Evolutionary conservation across 2,797 vertebrate species (phyloP).

Genomic region (Apogon hyalosoma): DNA sequence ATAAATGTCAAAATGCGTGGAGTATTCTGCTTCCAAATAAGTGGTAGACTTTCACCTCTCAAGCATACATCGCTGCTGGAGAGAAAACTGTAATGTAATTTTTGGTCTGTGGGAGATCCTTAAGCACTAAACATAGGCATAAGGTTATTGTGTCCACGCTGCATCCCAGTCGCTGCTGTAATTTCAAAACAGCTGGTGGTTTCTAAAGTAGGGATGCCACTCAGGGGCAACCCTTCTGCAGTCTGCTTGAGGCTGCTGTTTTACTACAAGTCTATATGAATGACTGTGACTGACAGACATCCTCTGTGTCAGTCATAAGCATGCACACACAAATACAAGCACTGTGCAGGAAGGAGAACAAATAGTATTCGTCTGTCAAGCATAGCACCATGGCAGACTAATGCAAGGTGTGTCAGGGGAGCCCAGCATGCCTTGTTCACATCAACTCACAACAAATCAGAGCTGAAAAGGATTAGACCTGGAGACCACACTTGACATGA

Average conservation of each 20-base stretch:
- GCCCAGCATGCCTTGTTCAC: conserved; percentile 32
- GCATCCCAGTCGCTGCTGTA: background rate
- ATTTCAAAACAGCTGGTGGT: conserved; percentile 8
- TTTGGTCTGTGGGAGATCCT: conserved; percentile 8
- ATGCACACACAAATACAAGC: conserved; percentile 22
- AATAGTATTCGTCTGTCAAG: conserved; percentile 58
- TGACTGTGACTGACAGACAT: conserved; percentile 60
- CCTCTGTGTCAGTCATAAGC: conserved; percentile 38
- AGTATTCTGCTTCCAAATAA: conserved; percentile 53
- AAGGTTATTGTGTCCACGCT: conserved; percentile 21
- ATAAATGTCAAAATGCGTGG: conserved; percentile 63
- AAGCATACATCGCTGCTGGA: conserved; percentile 33
- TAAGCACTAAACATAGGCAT: conserved; percentile 16
- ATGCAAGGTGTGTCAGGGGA: conserved; percentile 38
- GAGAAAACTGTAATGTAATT: conserved; percentile 31
- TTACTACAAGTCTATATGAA: conserved; percentile 43
- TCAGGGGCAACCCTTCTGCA: conserved; percentile 32
- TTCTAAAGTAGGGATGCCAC: conserved; percentile 41
- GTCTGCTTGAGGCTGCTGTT: conserved; percentile 54
- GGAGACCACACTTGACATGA: conserved; percentile 32
- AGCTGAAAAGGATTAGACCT: conserved; percentile 47
- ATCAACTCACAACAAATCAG: conserved; percentile 60
- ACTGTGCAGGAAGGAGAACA: conserved; percentile 55
- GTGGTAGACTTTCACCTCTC: conserved; percentile 46
- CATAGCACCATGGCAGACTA: conserved; percentile 41